Evolutionary conservation across 2,888 invertebrate species (phyloP).

Genomic region (Limulus polyphemus): DNA sequence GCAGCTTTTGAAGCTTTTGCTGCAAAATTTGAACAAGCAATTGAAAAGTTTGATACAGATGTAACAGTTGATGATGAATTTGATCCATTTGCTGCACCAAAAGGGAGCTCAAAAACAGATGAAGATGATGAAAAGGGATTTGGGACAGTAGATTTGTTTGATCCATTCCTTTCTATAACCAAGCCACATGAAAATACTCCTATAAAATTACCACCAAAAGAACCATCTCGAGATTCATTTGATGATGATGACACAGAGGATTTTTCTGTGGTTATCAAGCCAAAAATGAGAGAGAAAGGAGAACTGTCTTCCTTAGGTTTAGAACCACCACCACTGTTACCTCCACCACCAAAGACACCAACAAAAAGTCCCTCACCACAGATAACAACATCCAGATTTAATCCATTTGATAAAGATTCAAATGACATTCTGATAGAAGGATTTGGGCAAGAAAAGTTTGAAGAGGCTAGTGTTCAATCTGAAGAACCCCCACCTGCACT

Average conservation of each 20-base stretch:
- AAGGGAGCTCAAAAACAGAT: constrained; percentile 14
- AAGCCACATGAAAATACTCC: constrained; percentile 47
- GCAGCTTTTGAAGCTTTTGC: constrained; percentile 77
- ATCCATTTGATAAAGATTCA: constrained; percentile 36
- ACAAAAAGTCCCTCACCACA: constrained; percentile 36
- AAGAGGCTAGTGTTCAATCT: constrained; percentile 32
- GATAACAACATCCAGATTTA: constrained; percentile 29
- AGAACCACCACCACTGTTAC: constrained; percentile 53
- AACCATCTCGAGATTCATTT: constrained; percentile 25
- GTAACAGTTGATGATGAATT: constrained; percentile 28
- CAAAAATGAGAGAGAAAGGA: constrained; percentile 27
- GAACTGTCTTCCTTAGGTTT: constrained; percentile 22
- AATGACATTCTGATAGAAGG: constrained; percentile 18
- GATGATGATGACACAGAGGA: constrained; percentile 30
- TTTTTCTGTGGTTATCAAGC: constrained; percentile 32
- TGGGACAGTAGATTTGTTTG: constrained; percentile 52
- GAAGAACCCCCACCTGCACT: constrained; percentile 32
- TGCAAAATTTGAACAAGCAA: constrained; percentile 68
- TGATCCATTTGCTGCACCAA: constrained; percentile 43
- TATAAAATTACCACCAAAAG: constrained; percentile 13
- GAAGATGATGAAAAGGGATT: constrained; percentile 39
- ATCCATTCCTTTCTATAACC: constrained; percentile 52
- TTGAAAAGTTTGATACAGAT: constrained; percentile 15
- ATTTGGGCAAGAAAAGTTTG: constrained; percentile 1
- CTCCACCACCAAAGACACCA: constrained; percentile 51